Evolutionary conservation across 2,797 vertebrate species (phyloP).

Genomic region (Rhinella marina): DNA sequence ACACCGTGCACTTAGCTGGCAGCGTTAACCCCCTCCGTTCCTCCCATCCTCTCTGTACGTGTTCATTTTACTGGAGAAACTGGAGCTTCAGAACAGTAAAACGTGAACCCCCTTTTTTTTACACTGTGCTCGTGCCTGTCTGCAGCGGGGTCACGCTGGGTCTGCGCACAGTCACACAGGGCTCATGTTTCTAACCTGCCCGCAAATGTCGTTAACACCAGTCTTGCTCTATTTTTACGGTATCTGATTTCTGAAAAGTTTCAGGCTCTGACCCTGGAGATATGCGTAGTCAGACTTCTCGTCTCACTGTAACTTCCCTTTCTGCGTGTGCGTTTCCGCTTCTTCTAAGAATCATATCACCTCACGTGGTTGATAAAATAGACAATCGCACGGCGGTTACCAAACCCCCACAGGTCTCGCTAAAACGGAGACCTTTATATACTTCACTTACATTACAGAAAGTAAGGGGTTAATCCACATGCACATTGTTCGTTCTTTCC

Average conservation of each 20-base stretch:
- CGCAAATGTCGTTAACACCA: constrained; percentile 50
- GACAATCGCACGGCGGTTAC: background rate
- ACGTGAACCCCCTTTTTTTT: constrained; percentile 34
- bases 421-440: background rate
- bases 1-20: background rate
- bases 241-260: constrained; percentile 43
- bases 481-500: background rate
- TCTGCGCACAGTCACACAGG: constrained; percentile 49
- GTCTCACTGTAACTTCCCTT: constrained; percentile 20
- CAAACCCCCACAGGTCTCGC: background rate
- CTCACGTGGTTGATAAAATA: background rate
- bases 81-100: constrained; percentile 27
- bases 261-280: constrained; percentile 22
- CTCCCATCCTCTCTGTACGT: background rate
- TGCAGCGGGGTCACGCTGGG: constrained; percentile 20
- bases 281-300: constrained; percentile 27
- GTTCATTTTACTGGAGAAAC: constrained; percentile 34
- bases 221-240: constrained; percentile 41
- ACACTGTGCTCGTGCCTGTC: constrained; percentile 36
- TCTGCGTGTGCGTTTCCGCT: background rate
- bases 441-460: no score
- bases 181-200: constrained; percentile 47
- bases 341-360: background rate
- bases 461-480: background rate
- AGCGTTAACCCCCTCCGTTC: background rate